Percentiles rank a stretch among this genome's conserved stretches.
Conservation (phyloP, 2,888 invertebrate species). For the Parnassius apollo region DNA sequence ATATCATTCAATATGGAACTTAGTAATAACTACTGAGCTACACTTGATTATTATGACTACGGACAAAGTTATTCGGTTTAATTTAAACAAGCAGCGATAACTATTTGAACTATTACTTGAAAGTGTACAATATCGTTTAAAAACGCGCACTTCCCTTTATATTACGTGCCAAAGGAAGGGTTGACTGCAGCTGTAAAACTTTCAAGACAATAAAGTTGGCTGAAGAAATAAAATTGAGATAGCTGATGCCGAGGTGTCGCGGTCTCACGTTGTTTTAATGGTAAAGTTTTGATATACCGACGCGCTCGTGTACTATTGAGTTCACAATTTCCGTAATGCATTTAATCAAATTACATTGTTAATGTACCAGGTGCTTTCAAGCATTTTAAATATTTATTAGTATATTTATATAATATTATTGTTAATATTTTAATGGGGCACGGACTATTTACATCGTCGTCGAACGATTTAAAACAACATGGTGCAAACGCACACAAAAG, state of each 20-base stretch:
- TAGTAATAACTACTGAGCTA: too few species aligned
- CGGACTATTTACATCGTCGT: too few species aligned
- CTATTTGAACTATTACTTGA: conserved; percentile 16
- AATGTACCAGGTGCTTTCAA: not conserved
- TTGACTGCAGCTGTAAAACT: conserved; percentile 58
- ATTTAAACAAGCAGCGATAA: not conserved
- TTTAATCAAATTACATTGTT: conserved; percentile 44
- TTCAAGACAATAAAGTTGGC: conserved; percentile 62
- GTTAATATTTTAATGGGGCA: too few species aligned
- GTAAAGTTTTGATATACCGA: conserved; percentile 72
- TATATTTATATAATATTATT: too few species aligned
- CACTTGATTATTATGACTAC: not conserved
- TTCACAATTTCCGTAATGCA: conserved; percentile 55
- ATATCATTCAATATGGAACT: not conserved
- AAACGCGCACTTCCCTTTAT: conserved; percentile 27
- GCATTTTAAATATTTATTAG: too few species aligned
- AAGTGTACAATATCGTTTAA: conserved; percentile 15
- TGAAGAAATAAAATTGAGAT: conserved; percentile 57
- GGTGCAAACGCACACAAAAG: too few species aligned
- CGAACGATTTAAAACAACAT: too few species aligned
- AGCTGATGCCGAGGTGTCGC: conserved; percentile 67
- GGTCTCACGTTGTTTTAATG: conserved; percentile 60
- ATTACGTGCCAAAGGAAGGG: conserved; percentile 44
- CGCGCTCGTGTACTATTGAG: conserved; percentile 42
- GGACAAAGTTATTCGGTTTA: not conserved